Conservation (phyloP, 35 echinoderm and acorn worm species). For the Holothuria glaberrima region DNA sequence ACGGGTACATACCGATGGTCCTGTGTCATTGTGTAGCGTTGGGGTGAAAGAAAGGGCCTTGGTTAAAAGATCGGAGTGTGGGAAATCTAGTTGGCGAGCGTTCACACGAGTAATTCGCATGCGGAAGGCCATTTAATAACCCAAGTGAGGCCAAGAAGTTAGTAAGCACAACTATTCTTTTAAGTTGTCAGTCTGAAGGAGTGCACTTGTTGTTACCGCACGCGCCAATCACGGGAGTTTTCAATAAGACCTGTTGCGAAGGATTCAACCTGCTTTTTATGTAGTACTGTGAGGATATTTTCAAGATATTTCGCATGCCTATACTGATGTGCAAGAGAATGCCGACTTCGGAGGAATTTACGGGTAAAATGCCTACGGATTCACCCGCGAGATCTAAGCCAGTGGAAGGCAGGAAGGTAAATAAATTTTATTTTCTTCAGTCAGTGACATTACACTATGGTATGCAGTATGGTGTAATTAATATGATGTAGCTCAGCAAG, state of each 20-base stretch:
- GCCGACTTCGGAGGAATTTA: conserved; percentile 61
- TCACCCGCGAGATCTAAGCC: conserved; percentile 72
- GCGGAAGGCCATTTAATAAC: conserved; percentile 53
- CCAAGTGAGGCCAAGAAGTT: conserved; percentile 57
- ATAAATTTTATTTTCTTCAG: conserved; percentile 33
- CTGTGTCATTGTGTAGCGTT: conserved; percentile 51
- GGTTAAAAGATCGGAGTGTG: conserved; percentile 39
- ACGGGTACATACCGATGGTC: conserved; percentile 30
- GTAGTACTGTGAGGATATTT: not conserved
- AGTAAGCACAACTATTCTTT: not conserved
- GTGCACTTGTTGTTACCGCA: conserved; percentile 51
- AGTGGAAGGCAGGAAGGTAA: conserved; percentile 93
- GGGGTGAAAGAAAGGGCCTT: conserved; percentile 13
- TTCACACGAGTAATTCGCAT: conserved; percentile 69
- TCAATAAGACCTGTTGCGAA: conserved; percentile 51
- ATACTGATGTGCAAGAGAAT: conserved; percentile 54
- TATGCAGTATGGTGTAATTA: no score
- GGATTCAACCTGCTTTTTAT: conserved; percentile 36
- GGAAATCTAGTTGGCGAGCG: conserved; percentile 26
- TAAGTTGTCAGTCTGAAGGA: not conserved
- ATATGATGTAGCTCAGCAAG: no score
- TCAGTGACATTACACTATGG: no score
- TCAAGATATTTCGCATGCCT: conserved; percentile 32
- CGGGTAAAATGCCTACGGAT: conserved; percentile 80
- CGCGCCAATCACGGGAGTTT: conserved; percentile 49